Percentiles rank a stretch among this genome's conserved stretches.
Evolutionary conservation across 2,113 vertebrate genomes (phyloP).

Genomic region (Corythornis vintsioides): DNA sequence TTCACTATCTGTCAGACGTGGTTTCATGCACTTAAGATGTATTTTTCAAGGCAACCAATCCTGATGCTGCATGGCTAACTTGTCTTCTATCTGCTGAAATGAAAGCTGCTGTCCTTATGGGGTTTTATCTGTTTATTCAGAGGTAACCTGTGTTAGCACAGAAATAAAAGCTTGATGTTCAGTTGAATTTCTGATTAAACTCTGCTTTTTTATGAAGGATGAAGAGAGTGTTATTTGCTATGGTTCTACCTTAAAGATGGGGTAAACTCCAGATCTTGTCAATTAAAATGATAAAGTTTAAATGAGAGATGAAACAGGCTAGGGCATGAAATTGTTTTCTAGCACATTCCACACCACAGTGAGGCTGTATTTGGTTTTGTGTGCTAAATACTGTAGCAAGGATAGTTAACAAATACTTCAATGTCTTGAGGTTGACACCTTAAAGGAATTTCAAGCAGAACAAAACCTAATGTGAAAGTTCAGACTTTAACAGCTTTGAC

Average conservation of each 20-base stretch:
- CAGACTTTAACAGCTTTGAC: background rate
- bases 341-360: background rate
- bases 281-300: background rate
- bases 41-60: background rate
- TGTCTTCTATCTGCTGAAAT: background rate
- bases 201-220: background rate
- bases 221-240: background rate
- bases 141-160: background rate
- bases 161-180: background rate
- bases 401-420: background rate
- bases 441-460: constrained; percentile 15
- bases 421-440: background rate
- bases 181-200: background rate
- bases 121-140: background rate
- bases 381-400: background rate
- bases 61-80: background rate
- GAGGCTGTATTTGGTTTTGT: background rate
- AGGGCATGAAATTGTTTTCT: background rate
- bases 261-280: background rate
- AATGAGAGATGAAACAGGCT: background rate
- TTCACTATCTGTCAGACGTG: background rate
- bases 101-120: background rate
- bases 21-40: background rate
- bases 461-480: background rate
- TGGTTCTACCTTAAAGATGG: background rate